A percentile compares a stretch with the other conserved stretches of the same genome.
Evolutionary conservation across 2,888 invertebrate species (phyloP).

Genomic region (Microchrysa polita): DNA sequence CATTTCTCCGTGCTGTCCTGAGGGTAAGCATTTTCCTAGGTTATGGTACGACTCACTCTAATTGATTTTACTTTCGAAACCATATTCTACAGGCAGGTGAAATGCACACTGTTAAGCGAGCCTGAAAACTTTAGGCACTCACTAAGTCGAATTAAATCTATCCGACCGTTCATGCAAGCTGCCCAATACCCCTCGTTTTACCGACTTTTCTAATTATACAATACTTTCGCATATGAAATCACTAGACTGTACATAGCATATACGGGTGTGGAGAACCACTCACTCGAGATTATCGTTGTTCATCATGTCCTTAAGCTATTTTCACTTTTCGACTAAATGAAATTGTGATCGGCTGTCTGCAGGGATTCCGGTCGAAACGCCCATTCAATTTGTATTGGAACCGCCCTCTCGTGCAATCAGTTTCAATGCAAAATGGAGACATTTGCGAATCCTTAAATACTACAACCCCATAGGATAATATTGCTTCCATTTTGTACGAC

Average conservation of each 20-base stretch:
- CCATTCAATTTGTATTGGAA: slow-evolving; percentile 46
- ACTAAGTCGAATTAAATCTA: no score
- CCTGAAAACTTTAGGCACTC: no score
- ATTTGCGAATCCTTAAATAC: slow-evolving; percentile 13
- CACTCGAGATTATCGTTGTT: background rate
- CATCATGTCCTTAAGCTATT: slow-evolving; percentile 40
- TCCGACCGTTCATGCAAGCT: no score
- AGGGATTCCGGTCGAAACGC: slow-evolving; percentile 48
- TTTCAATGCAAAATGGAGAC: slow-evolving; percentile 46
- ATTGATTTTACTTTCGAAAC: no score
- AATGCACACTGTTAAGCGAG: no score
- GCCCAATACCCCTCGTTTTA: no score
- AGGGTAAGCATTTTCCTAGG: no score
- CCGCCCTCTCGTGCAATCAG: slow-evolving; percentile 47
- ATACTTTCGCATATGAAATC: background rate
- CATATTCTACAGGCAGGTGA: background rate
- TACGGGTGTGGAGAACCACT: background rate
- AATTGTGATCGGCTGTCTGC: slow-evolving; percentile 49
- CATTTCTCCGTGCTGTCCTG: no score
- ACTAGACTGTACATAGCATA: background rate
- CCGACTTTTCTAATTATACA: background rate
- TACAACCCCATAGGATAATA: background rate
- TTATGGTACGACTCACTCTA: no score
- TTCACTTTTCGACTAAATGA: slow-evolving; percentile 44
- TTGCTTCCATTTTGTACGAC: background rate